Percentiles rank a stretch among this genome's conserved stretches.
Evolutionary conservation across 2,797 vertebrate species (phyloP).

Genomic region (Todus mexicanus): DNA sequence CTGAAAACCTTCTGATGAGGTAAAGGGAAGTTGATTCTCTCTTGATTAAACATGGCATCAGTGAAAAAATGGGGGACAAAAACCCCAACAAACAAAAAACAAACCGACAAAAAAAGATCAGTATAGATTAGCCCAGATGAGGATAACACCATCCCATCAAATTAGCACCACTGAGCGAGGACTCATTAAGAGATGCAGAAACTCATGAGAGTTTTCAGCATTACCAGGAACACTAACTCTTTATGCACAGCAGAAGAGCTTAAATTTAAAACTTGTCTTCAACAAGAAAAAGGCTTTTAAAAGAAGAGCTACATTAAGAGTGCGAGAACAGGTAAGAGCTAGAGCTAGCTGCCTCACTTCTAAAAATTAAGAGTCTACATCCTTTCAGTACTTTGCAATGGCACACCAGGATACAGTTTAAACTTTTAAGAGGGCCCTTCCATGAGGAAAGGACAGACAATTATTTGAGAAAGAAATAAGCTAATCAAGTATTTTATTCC

Average conservation of each 20-base stretch:
- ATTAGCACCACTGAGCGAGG: neutral
- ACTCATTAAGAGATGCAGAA: neutral
- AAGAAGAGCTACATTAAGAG: neutral
- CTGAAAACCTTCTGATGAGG: neutral
- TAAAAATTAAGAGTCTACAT: neutral
- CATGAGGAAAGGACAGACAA: neutral
- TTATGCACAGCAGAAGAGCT: neutral
- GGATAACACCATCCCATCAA: neutral
- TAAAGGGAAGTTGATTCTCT: neutral
- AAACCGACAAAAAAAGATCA: neutral
- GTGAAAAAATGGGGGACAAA: neutral
- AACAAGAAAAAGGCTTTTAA: neutral
- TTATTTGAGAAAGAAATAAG: neutral
- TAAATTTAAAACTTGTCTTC: neutral
- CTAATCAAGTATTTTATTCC: neutral
- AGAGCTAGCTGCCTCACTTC: neutral
- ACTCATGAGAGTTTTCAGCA: neutral
- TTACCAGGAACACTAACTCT: neutral
- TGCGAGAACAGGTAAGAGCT: neutral
- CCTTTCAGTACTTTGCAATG: neutral
- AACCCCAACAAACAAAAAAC: neutral
- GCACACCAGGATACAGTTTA: neutral
- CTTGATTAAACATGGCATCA: neutral
- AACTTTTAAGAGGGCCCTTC: neutral
- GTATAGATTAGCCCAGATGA: neutral